Percentiles rank a stretch among this genome's conserved stretches.
phyloP scores from a whole-genome alignment of 2,888 invertebrate species.

The Drosophila aldrichi region DNA sequence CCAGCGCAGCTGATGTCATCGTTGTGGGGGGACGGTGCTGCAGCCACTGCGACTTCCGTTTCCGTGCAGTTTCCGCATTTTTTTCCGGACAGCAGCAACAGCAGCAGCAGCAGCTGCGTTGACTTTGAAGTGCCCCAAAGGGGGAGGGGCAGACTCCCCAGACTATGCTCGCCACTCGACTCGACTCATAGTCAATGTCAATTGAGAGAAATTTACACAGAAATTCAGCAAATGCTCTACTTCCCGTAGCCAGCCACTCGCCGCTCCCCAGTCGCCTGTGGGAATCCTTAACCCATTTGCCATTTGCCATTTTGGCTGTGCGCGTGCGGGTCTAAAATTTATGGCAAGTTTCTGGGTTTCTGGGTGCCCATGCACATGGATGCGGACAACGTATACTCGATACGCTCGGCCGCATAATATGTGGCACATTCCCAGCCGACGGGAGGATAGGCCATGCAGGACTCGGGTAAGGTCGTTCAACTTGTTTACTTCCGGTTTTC shows the following conservation, averaged over 20 bases:
- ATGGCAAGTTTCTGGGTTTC: constrained; percentile 74
- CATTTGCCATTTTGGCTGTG: constrained; percentile 63
- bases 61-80: constrained; percentile 79
- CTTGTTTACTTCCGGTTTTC: constrained; percentile 73
- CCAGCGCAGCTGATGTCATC: constrained; percentile 73
- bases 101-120: constrained; percentile 61
- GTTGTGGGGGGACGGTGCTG: constrained; percentile 48
- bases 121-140: constrained; percentile 75
- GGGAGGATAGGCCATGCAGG: not conserved
- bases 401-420: constrained; percentile 66
- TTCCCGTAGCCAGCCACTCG: not conserved
- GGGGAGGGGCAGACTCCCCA: constrained; percentile 21
- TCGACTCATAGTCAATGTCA: constrained; percentile 66
- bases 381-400: constrained; percentile 26
- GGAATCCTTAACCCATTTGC: constrained; percentile 64
- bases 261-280: constrained; percentile 10
- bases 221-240: constrained; percentile 44
- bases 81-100: constrained; percentile 56
- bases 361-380: constrained; percentile 43
- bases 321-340: constrained; percentile 69
- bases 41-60: constrained; percentile 80
- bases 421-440: constrained; percentile 72
- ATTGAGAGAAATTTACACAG: constrained; percentile 78
- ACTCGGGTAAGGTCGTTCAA: constrained; percentile 69
- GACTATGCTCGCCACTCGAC: constrained; percentile 2